A percentile compares a stretch with the other conserved stretches of the same genome.
Conservation (phyloP, 2,888 invertebrate genomes). For the Platycheirus rosarum region DNA sequence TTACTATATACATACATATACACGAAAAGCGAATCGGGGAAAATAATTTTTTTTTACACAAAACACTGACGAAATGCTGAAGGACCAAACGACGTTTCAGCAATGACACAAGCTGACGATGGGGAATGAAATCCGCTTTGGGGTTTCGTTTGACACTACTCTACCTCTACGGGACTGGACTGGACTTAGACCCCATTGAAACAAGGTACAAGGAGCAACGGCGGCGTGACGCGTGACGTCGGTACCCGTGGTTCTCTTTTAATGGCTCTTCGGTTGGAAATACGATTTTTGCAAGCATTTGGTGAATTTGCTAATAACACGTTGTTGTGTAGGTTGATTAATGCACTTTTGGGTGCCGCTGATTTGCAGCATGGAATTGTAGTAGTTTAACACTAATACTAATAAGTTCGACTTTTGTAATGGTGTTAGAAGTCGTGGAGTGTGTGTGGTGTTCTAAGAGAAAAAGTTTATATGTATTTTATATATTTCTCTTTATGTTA, state of each 20-base stretch:
- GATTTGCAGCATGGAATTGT: slow-evolving; percentile 26
- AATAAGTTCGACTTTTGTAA: not conserved
- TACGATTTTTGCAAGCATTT: slow-evolving; percentile 1
- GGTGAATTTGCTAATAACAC: not conserved
- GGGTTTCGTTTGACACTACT: slow-evolving; percentile 69
- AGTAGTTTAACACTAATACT: slow-evolving; percentile 22
- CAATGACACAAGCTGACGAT: slow-evolving; percentile 72
- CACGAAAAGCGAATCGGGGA: slow-evolving; percentile 49
- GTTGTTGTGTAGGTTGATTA: slow-evolving; percentile 6
- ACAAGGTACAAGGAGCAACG: slow-evolving; percentile 28
- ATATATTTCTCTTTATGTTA: slow-evolving; percentile 47
- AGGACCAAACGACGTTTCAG: slow-evolving; percentile 61
- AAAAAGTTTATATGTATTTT: not conserved
- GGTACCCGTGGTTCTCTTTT: slow-evolving; percentile 35
- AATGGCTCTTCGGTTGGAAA: not conserved
- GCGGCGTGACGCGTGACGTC: not conserved
- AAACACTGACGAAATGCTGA: slow-evolving; percentile 35
- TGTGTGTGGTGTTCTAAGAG: slow-evolving; percentile 37
- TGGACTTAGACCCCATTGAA: slow-evolving; percentile 42
- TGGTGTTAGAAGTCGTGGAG: not conserved
- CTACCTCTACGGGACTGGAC: slow-evolving; percentile 63
- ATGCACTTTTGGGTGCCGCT: slow-evolving; percentile 26
- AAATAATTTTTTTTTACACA: slow-evolving; percentile 13
- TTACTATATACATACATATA: not conserved
- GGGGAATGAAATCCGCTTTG: slow-evolving; percentile 75